Evolutionary conservation across 2,113 vertebrate species (phyloP).

Genomic region (Varanus salvator): DNA sequence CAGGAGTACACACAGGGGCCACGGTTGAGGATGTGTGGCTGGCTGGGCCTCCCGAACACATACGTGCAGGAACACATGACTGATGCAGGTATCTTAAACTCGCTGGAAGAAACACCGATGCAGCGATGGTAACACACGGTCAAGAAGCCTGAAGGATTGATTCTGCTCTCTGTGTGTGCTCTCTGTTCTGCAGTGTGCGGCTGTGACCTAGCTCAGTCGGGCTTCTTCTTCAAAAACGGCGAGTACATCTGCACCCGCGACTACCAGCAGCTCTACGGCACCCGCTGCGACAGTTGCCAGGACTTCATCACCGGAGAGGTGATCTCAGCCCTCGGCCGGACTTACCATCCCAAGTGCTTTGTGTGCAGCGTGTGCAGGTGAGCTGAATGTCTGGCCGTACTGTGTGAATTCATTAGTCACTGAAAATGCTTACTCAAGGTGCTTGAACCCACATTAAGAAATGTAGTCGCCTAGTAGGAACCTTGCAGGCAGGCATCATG

Average conservation of each 20-base stretch:
- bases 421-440: not conserved
- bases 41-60: not conserved
- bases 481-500: too few species aligned
- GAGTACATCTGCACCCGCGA: slow-evolving; percentile 98
- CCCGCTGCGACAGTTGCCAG: slow-evolving; percentile 94
- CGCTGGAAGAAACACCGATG: not conserved
- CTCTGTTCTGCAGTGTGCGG: slow-evolving; percentile 86
- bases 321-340: slow-evolving; percentile 95
- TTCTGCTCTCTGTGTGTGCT: rapidly evolving
- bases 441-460: not conserved
- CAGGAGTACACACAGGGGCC: too few species aligned
- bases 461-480: not conserved
- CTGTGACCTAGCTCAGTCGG: slow-evolving; percentile 94
- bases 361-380: slow-evolving; percentile 98
- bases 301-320: slow-evolving; percentile 98
- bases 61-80: not conserved
- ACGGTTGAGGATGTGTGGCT: not conserved
- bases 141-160: not conserved
- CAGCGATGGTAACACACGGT: not conserved
- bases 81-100: not conserved
- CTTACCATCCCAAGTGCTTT: slow-evolving; percentile 98
- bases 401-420: too few species aligned
- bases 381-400: not conserved
- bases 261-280: slow-evolving; percentile 97
- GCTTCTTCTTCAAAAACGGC: slow-evolving; percentile 99